Evolutionary conservation across 2,113 vertebrate genomes (phyloP).

Genomic region (Sebastes fasciatus): DNA sequence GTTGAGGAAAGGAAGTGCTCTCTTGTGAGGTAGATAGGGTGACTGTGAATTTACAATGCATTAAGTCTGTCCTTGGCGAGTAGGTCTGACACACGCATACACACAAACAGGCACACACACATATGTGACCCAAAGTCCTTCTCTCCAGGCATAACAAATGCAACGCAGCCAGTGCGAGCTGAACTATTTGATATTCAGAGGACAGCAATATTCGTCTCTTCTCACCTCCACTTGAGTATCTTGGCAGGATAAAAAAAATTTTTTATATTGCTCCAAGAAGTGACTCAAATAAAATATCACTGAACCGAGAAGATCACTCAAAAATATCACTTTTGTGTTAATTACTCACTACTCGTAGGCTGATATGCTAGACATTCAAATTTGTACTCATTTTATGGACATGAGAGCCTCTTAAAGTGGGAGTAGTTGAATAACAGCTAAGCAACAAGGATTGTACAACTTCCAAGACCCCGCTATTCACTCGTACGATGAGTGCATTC

Average conservation of each 20-base stretch:
- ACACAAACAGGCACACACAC: neutral
- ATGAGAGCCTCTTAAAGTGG: neutral
- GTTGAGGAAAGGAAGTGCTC: neutral
- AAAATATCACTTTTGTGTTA: neutral
- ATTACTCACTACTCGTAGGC: neutral
- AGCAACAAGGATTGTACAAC: neutral
- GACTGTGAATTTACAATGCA: slow-evolving; percentile 47
- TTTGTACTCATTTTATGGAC: neutral
- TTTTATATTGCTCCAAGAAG: neutral
- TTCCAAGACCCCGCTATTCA: neutral
- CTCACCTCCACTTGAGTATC: slow-evolving; percentile 11
- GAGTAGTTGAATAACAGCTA: neutral
- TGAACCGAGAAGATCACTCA: neutral
- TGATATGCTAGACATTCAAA: neutral
- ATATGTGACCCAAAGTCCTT: slow-evolving; percentile 6
- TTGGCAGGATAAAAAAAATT: neutral
- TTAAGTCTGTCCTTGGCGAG: slow-evolving; percentile 38
- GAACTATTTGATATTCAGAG: slow-evolving; percentile 18
- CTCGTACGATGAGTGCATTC: neutral
- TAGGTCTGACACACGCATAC: neutral
- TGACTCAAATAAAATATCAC: neutral
- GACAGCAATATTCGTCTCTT: slow-evolving; percentile 12
- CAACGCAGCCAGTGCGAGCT: slow-evolving; percentile 8
- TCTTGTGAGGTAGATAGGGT: slow-evolving; percentile 3
- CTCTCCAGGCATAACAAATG: slow-evolving; percentile 26